phyloP scores from a whole-genome alignment of 2,888 invertebrate species.

The Cephus pygmeus region DNA sequence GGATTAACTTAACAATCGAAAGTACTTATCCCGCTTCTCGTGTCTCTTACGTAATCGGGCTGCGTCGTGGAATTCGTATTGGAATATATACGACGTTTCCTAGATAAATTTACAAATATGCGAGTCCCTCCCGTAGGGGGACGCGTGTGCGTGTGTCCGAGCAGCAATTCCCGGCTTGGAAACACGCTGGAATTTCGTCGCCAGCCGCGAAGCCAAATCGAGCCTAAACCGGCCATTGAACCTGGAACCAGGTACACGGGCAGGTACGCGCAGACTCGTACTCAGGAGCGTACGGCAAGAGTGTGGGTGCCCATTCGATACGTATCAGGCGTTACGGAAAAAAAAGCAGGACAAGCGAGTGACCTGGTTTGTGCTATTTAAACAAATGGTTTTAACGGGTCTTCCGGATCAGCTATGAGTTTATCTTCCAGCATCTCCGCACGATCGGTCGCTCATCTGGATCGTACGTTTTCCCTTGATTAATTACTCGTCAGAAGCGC shows the following conservation, averaged over 20 bases:
- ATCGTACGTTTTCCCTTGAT: not conserved
- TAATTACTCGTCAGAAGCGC: not conserved
- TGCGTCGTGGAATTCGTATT: not conserved
- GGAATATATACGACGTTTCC: not conserved
- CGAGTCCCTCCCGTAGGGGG: not conserved
- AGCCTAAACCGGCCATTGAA: constrained; percentile 40
- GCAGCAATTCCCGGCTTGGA: not conserved
- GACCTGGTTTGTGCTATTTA: not conserved
- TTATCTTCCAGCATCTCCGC: not conserved
- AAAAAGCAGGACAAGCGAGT: not conserved
- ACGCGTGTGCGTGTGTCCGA: not conserved
- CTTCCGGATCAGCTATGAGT: not conserved
- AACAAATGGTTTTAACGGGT: not conserved
- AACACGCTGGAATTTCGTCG: not conserved
- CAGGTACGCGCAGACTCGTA: not conserved
- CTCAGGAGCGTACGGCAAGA: not conserved
- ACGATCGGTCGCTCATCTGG: not conserved
- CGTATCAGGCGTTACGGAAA: not conserved
- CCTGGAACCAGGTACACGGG: constrained; percentile 20
- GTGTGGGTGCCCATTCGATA: not conserved
- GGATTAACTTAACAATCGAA: not conserved
- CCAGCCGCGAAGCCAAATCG: constrained; percentile 25
- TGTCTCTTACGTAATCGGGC: not conserved
- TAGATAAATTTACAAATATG: not conserved
- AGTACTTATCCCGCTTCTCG: not conserved